Percentiles rank a stretch among this genome's conserved stretches.
phyloP scores from a whole-genome alignment of 2,113 vertebrate genomes.

The Columba livia region DNA sequence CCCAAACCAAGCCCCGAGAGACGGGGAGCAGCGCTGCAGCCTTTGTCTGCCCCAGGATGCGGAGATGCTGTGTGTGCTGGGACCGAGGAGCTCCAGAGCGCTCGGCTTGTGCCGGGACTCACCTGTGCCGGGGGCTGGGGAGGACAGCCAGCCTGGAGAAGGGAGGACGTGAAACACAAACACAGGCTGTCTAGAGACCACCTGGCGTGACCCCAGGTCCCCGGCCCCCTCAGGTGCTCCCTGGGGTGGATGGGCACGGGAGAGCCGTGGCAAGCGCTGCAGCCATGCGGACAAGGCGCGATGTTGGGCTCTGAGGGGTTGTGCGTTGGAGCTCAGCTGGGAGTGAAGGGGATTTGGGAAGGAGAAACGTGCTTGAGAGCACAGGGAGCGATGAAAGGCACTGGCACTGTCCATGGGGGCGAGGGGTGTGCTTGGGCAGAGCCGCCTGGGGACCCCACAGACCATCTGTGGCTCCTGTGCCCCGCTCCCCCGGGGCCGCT shows the following conservation, averaged over 20 bases:
- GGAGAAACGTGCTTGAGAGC: neutral
- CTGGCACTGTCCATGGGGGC: rapidly evolving
- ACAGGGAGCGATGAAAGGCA: neutral
- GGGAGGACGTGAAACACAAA: neutral
- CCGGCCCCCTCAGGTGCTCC: neutral
- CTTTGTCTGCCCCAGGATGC: rapidly evolving
- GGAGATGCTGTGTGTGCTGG: neutral
- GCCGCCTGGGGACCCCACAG: rapidly evolving
- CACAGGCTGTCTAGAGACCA: neutral
- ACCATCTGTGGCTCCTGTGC: rapidly evolving
- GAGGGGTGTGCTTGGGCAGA: rapidly evolving
- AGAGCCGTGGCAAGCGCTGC: rapidly evolving
- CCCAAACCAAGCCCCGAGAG: rapidly evolving
- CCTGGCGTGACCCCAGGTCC: neutral
- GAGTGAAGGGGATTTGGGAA: neutral
- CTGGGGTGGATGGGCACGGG: neutral
- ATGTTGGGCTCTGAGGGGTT: rapidly evolving
- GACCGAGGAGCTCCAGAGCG: neutral
- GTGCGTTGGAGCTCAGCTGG: rapidly evolving
- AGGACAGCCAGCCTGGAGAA: neutral
- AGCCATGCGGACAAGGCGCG: neutral
- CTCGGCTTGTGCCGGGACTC: neutral
- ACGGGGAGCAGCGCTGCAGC: rapidly evolving
- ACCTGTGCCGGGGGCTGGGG: neutral
- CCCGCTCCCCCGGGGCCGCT: neutral